These are phyloP conservation scores for Selenia dentaria DNA, from an alignment of 2,888 invertebrate species.

Conservation along the genomic window DNA sequence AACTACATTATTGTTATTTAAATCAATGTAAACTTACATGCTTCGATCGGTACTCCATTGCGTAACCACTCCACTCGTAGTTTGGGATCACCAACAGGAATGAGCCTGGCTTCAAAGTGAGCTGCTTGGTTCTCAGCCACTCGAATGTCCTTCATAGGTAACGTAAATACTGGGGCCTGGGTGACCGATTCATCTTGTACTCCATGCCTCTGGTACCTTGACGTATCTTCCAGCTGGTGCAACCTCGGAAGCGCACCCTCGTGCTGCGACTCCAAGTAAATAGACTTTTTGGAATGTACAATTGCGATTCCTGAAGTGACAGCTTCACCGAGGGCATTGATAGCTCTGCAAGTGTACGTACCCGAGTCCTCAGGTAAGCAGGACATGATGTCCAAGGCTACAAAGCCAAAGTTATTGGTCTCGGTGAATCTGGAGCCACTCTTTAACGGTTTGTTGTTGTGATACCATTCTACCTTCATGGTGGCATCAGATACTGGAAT, in stretches of 20 bases:
- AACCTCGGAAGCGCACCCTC: constrained; percentile 93
- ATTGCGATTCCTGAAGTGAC: constrained; percentile 95
- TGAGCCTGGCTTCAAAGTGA: constrained; percentile 96
- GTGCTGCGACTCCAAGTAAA: constrained; percentile 94
- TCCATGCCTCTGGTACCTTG: constrained; percentile 89
- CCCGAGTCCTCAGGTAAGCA: constrained; percentile 98
- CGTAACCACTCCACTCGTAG: constrained; percentile 97
- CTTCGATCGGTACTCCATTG: constrained; percentile 95
- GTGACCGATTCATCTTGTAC: constrained; percentile 91
- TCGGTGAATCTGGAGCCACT: constrained; percentile 98
- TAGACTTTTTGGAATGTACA: constrained; percentile 93
- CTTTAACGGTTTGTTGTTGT: constrained; percentile 95
- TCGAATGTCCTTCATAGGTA: constrained; percentile 94
- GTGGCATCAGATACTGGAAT: constrained; percentile 97
- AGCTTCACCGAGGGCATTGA: constrained; percentile 96
- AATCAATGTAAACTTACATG: constrained; percentile 86
- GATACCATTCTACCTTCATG: constrained; percentile 98
- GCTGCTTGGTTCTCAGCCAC: constrained; percentile 96
- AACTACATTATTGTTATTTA: background rate
- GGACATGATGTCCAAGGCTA: constrained; percentile 97
- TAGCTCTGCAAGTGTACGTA: constrained; percentile 96
- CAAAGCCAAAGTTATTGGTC: constrained; percentile 98
- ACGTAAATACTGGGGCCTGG: constrained; percentile 96
- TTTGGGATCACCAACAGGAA: constrained; percentile 97
- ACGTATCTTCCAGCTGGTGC: constrained; percentile 92